A percentile compares a stretch with the other conserved stretches of the same genome.
Evolutionary conservation across 2,888 invertebrate species (phyloP).

Genomic region (Melinopterus prodromus): DNA sequence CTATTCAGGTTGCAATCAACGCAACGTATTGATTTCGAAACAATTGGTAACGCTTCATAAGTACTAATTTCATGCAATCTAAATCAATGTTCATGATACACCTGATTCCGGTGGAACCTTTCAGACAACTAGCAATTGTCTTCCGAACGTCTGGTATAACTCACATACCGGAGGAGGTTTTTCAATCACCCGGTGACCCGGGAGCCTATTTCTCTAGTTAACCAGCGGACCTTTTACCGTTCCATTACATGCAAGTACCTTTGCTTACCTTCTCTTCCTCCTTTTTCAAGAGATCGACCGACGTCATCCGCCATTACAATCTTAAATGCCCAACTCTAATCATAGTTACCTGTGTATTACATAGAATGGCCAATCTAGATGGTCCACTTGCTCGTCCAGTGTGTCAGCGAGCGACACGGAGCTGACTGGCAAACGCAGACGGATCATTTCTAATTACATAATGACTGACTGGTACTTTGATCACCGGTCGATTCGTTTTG

Average conservation of each 20-base stretch:
- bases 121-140: not conserved
- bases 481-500: not conserved
- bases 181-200: conserved; percentile 43
- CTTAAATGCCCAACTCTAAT: not conserved
- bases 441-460: conserved; percentile 15
- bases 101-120: conserved; percentile 6
- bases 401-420: not conserved
- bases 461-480: not conserved
- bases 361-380: conserved; percentile 15
- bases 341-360: conserved; percentile 16
- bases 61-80: not conserved
- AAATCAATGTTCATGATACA: conserved; percentile 8
- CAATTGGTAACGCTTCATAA: not conserved
- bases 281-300: conserved; percentile 28
- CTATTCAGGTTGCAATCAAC: too few relatives aligned
- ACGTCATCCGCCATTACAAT: not conserved
- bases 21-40: too few relatives aligned
- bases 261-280: conserved; percentile 33
- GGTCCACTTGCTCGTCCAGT: conserved; percentile 17
- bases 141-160: not conserved
- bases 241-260: conserved; percentile 30
- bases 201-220: conserved; percentile 48
- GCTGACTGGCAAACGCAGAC: not conserved
- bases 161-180: conserved; percentile 21
- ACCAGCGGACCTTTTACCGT: conserved; percentile 43